Evolutionary conservation across 2,113 vertebrate species (phyloP).

Genomic region (Phoenicopterus ruber): DNA sequence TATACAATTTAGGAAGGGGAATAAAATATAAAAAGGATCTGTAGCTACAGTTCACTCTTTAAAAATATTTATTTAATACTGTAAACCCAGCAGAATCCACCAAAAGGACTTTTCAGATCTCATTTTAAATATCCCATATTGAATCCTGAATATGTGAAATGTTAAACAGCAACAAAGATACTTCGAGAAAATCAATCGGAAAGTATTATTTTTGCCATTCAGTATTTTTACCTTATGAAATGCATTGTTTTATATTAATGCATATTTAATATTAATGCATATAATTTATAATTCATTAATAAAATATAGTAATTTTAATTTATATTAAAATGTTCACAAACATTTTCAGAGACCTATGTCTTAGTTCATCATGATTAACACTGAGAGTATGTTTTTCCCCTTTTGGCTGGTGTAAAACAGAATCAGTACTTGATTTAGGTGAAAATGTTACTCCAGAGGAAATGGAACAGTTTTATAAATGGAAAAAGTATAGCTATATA

Average conservation of each 20-base stretch:
- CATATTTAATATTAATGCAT: background rate
- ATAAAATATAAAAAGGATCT: background rate
- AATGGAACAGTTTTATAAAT: background rate
- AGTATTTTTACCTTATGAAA: background rate
- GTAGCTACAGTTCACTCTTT: background rate
- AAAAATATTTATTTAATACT: background rate
- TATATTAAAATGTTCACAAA: background rate
- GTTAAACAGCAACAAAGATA: background rate
- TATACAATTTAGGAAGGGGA: background rate
- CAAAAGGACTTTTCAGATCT: background rate
- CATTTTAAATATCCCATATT: background rate
- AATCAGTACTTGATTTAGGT: background rate
- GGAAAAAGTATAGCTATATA: background rate
- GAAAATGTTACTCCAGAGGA: background rate
- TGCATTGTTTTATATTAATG: background rate
- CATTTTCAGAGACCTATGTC: background rate
- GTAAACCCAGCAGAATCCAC: background rate
- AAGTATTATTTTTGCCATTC: background rate
- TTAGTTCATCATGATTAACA: background rate
- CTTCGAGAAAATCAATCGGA: background rate
- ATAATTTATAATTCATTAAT: background rate
- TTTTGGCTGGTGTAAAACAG: background rate
- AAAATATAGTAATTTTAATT: background rate
- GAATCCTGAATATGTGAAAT: background rate
- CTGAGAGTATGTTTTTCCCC: background rate